phyloP scores from a whole-genome alignment of 2,113 vertebrate genomes.

The Marmota flaviventris region DNA sequence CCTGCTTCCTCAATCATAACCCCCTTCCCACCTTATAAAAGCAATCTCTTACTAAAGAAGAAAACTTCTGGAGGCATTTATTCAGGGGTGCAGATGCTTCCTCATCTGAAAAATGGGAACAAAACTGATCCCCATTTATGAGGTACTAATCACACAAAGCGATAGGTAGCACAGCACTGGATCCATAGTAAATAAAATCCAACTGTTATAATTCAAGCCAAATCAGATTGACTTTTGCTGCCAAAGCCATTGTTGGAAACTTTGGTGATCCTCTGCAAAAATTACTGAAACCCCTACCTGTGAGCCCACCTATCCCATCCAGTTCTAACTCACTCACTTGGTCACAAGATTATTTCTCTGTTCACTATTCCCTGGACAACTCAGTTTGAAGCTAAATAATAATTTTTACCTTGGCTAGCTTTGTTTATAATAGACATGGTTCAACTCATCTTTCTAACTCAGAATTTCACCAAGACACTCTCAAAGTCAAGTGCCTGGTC shows the following conservation, averaged over 20 bases:
- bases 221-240: constrained; percentile 34
- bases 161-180: background rate
- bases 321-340: background rate
- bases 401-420: background rate
- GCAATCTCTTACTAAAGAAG: background rate
- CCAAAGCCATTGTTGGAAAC: background rate
- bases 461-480: background rate
- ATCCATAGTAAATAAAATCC: background rate
- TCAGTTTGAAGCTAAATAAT: background rate
- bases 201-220: background rate
- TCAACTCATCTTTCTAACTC: background rate
- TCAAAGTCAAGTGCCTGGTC: background rate
- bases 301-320: background rate
- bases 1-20: background rate
- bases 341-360: background rate
- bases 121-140: background rate
- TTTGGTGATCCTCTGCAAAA: background rate
- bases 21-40: background rate
- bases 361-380: background rate
- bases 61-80: background rate
- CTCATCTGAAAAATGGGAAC: constrained; percentile 2
- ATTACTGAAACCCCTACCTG: background rate
- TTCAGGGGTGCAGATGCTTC: background rate
- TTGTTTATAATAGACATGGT: background rate
- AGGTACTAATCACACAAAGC: background rate